Evolutionary conservation across 2,113 vertebrate species (phyloP).

Genomic region (Serinus canaria): DNA sequence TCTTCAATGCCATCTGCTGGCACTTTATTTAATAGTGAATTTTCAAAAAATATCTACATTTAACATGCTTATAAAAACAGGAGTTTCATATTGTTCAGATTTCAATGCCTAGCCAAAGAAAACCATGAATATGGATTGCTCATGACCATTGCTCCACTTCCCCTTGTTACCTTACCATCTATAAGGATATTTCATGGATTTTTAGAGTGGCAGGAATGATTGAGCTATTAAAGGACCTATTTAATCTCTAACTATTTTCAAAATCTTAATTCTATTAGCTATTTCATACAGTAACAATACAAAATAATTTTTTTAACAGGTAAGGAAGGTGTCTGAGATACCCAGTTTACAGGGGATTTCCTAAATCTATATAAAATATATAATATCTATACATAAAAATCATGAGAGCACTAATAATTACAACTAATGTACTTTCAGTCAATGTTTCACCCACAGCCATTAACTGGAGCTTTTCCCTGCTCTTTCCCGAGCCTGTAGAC

Average conservation of each 20-base stretch:
- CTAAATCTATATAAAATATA: not conserved
- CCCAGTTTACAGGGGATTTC: not conserved
- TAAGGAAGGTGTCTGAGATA: not conserved
- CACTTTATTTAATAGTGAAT: not conserved
- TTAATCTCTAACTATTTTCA: not conserved
- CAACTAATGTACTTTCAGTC: not conserved
- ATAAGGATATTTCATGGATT: not conserved
- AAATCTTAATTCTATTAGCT: not conserved
- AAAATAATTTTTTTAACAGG: not conserved
- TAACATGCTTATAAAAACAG: not conserved
- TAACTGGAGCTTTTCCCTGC: not conserved
- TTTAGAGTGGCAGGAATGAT: not conserved
- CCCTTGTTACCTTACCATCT: fast-evolving
- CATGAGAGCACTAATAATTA: not conserved
- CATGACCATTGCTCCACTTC: not conserved
- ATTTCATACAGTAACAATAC: not conserved
- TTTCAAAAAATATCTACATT: not conserved
- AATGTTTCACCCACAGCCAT: not conserved
- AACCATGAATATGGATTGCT: not conserved
- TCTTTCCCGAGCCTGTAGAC: not conserved
- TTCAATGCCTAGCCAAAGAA: not conserved
- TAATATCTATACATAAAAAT: not conserved
- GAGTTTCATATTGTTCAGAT: not conserved
- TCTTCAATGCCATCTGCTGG: slow-evolving; percentile 59
- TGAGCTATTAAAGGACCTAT: not conserved